A percentile compares a stretch with the other conserved stretches of the same genome.
phyloP scores from a whole-genome alignment of 2,888 invertebrate genomes.

The Dioctria linearis region DNA sequence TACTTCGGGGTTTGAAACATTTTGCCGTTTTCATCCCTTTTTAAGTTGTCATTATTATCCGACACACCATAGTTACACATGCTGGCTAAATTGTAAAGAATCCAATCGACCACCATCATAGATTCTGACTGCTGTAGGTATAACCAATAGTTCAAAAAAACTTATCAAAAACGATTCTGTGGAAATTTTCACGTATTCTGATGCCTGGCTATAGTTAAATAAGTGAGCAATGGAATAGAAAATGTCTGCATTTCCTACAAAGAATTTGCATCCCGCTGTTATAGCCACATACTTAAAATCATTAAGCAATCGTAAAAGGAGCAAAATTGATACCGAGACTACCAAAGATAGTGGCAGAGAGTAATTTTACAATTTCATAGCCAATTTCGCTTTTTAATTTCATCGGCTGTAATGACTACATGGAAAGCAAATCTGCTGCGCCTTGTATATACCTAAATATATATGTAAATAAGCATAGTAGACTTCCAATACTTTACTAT shows the following conservation, averaged over 20 bases:
- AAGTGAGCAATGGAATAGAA: neutral
- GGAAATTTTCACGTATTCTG: slow-evolving; percentile 17
- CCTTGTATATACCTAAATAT: too few species aligned
- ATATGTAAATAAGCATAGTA: too few species aligned
- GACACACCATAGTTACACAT: neutral
- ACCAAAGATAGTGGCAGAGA: neutral
- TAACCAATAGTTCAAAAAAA: neutral
- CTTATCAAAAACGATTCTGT: slow-evolving; percentile 11
- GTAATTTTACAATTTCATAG: slow-evolving; percentile 48
- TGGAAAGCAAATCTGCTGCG: neutral
- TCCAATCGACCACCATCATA: slow-evolving; percentile 35
- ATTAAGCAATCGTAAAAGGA: slow-evolving; percentile 42
- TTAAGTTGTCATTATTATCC: neutral
- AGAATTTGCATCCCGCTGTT: slow-evolving; percentile 7
- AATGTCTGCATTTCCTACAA: slow-evolving; percentile 30
- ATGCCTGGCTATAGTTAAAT: slow-evolving; percentile 27
- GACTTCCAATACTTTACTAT: neutral
- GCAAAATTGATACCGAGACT: slow-evolving; percentile 8
- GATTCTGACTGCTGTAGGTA: slow-evolving; percentile 46
- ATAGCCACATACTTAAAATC: neutral
- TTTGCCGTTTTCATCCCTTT: slow-evolving; percentile 12
- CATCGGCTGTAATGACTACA: neutral
- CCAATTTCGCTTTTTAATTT: slow-evolving; percentile 50
- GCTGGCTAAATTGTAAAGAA: neutral
- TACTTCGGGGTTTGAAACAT: slow-evolving; percentile 16